phyloP scores from a whole-genome alignment of 2,888 invertebrate species.

The Agapostemon virescens region DNA sequence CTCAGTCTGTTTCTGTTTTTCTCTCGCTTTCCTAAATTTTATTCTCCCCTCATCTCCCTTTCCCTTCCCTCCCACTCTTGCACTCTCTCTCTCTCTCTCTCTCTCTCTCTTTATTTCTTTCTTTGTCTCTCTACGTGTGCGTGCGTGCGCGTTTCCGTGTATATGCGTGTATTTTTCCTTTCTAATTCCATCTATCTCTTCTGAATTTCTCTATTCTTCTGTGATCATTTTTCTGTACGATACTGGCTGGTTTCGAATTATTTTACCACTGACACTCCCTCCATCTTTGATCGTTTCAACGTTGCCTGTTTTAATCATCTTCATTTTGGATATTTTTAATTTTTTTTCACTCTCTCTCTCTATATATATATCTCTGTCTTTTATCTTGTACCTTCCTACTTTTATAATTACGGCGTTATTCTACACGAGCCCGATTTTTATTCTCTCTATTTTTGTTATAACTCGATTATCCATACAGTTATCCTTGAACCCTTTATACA shows the following conservation, averaged over 20 bases:
- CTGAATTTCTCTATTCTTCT: conserved; percentile 45
- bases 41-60: not conserved
- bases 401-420: conserved; percentile 54
- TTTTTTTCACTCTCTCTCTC: not conserved
- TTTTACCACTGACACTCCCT: conserved; percentile 66
- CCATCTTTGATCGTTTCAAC: conserved; percentile 82
- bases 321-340: conserved; percentile 77
- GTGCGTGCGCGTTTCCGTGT: not conserved
- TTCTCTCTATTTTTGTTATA: conserved; percentile 75
- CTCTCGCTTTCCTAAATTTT: conserved; percentile 42
- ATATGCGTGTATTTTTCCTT: not conserved
- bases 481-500: conserved; percentile 66
- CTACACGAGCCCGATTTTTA: conserved; percentile 76
- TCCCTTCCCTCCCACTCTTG: not conserved
- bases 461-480: conserved; percentile 70
- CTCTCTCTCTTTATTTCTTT: too few relatives aligned
- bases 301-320: conserved; percentile 80
- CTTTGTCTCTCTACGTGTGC: too few relatives aligned
- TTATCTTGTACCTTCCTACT: conserved; percentile 78
- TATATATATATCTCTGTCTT: conserved; percentile 76
- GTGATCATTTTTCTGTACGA: conserved; percentile 46
- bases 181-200: conserved; percentile 49
- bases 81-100: not conserved
- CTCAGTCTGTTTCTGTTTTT: conserved; percentile 70
- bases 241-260: conserved; percentile 38